phyloP scores from a whole-genome alignment of 2,113 vertebrate genomes.

The Grammomys surdaster region DNA sequence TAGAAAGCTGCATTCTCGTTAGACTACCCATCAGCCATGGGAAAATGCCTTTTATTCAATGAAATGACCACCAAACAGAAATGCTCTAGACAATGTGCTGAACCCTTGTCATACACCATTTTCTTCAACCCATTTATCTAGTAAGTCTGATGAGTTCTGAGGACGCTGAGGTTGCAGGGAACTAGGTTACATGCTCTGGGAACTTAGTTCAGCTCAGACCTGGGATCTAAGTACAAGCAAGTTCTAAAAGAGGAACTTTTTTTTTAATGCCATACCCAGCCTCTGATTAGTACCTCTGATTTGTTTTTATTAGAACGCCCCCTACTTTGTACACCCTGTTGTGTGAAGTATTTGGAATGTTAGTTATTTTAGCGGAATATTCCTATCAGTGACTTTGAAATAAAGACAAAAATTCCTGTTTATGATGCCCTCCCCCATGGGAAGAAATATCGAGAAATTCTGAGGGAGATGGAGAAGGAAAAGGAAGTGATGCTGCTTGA shows the following conservation, averaged over 20 bases:
- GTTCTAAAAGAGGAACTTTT: background rate
- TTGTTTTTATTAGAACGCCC: background rate
- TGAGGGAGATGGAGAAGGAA: constrained; percentile 69
- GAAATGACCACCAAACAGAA: background rate
- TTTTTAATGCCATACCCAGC: background rate
- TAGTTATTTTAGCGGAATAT: background rate
- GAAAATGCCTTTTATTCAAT: background rate
- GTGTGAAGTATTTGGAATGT: background rate
- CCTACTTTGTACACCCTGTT: background rate
- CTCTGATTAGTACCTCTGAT: background rate
- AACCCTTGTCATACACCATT: background rate
- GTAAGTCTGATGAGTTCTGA: background rate
- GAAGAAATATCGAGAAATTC: constrained; percentile 76
- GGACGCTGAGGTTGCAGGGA: background rate
- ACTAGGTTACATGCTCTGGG: background rate
- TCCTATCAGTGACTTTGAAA: background rate
- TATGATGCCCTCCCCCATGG: background rate
- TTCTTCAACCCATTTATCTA: background rate
- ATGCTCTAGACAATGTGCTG: background rate
- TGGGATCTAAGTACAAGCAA: background rate
- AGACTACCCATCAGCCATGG: background rate
- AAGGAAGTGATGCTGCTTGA: constrained; percentile 64
- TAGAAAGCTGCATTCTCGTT: background rate
- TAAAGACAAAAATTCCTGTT: background rate
- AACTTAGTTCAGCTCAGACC: background rate